Percentiles rank a stretch among this genome's conserved stretches.
phyloP scores from a whole-genome alignment of 2,113 vertebrate species.

The Anseranas semipalmata region DNA sequence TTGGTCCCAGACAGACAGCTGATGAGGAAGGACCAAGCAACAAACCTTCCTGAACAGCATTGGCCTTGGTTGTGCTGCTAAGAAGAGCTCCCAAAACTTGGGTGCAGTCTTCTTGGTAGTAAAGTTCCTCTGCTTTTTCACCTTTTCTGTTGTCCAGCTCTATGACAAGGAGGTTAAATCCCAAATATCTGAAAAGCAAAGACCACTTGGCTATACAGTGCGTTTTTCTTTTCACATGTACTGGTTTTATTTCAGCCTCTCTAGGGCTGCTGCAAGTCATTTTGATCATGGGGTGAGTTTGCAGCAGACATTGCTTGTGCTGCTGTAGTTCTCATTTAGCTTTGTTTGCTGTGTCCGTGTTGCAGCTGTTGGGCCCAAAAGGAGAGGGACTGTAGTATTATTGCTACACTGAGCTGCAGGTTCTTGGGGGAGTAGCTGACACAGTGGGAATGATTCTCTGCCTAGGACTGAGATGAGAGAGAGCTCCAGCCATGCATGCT shows the following conservation, averaged over 20 bases:
- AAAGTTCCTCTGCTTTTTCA: not conserved
- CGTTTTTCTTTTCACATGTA: not conserved
- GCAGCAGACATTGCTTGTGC: not conserved
- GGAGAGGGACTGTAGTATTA: not conserved
- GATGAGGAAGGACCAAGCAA: not conserved
- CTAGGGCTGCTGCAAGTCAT: not conserved
- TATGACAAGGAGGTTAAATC: not conserved
- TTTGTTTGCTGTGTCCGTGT: not conserved
- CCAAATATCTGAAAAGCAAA: not conserved
- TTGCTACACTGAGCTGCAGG: not conserved
- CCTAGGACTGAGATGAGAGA: not conserved
- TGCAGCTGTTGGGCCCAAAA: not conserved
- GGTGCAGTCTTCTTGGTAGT: not conserved
- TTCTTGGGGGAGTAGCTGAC: not conserved
- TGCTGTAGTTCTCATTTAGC: not conserved
- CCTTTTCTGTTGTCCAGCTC: not conserved
- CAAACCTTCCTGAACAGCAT: not conserved
- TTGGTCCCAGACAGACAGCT: not conserved
- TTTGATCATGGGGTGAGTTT: not conserved
- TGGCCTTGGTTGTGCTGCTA: not conserved
- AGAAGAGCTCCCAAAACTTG: not conserved
- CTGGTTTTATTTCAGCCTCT: not conserved
- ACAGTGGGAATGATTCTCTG: not conserved
- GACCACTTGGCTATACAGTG: rapidly evolving
- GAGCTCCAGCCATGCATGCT: not conserved